phyloP scores from a whole-genome alignment of 1,140 invertebrate species.

The Campoletis sonorensis region DNA sequence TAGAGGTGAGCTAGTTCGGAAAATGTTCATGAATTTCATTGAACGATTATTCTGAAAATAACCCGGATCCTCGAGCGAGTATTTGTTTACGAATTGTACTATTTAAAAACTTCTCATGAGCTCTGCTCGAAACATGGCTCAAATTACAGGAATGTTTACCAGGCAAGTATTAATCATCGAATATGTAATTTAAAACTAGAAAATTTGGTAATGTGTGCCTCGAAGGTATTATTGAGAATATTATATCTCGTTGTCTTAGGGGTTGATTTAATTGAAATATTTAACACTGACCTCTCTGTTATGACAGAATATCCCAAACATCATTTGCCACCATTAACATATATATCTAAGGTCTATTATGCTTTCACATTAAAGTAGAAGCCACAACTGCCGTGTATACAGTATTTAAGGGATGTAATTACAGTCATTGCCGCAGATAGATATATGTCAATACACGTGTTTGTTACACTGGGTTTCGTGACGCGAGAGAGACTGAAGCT shows the following conservation, averaged over 20 bases:
- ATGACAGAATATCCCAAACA: neutral
- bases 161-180: neutral
- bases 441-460: constrained; percentile 21
- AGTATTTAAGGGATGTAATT: constrained; percentile 34
- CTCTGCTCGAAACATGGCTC: no score
- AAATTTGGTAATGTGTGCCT: neutral
- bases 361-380: neutral
- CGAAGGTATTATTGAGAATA: neutral
- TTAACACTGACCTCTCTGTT: neutral
- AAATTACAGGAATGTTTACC: no score
- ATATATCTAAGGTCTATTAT: constrained; percentile 22
- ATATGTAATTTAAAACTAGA: neutral
- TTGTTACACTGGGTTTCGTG: constrained; percentile 44
- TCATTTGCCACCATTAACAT: neutral
- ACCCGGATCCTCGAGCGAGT: no score
- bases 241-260: neutral
- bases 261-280: constrained; percentile 24
- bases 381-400: constrained; percentile 11
- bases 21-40: no score
- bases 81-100: no score
- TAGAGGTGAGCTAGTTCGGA: no score
- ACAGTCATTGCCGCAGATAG: constrained; percentile 2
- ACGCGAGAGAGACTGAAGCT: constrained; percentile 44
- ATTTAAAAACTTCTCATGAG: no score
- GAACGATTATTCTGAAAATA: no score